Base-by-base conservation (phyloP, 2,113 vertebrate genomes). In the Microtus pennsylvanicus region DNA sequence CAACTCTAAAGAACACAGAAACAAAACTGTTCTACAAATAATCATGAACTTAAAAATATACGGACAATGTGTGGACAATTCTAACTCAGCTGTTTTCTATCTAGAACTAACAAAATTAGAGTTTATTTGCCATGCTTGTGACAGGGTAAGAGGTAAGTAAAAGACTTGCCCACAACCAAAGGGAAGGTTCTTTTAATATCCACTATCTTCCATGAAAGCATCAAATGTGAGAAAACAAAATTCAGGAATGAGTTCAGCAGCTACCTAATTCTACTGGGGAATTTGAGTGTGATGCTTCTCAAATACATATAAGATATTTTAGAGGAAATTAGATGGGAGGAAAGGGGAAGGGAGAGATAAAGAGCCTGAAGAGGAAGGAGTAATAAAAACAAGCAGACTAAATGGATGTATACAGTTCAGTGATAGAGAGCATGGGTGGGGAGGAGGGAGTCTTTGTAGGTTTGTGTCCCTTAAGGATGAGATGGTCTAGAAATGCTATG, bases 381-480 rank as follows among this genome's bases (percentile, higher is more conserved):
- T 28, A 89, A 89, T 42, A 89, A 81, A 95, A 87, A 89, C n/a
- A 52, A 42, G 58, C 24, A 42, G 26, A 83, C 55, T 45, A 38
- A 61, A 83, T 65, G 52, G 8, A 19, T 28, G 38, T 5, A 6
- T 14, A n/a, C 3, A 65, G 24, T 22, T 52, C 33, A 30, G 6
- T 58, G 10, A 19, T 7, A 4, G 22, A 75, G 52, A 45, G 26
- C 10, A 10, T 26, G 87, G 24, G 22, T 19, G 52, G 50, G 28
- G 28, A 7, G 26, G 3, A 7, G n/a, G 21, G 12, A 17, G 6
- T 45, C 70, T 5, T 70, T 35, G 3, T n/a, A 45, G n/a, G 38
- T 88, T 94, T 94, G 70, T 82, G 88, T 81, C 96, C 96, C 90
- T 88, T 63, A 67, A 81, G 63, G 58, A 74, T 85, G 61, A 86